A percentile compares a stretch with the other conserved stretches of the same genome.
Conservation (phyloP, 2,113 vertebrate species). For the Tympanuchus pallidicinctus region DNA sequence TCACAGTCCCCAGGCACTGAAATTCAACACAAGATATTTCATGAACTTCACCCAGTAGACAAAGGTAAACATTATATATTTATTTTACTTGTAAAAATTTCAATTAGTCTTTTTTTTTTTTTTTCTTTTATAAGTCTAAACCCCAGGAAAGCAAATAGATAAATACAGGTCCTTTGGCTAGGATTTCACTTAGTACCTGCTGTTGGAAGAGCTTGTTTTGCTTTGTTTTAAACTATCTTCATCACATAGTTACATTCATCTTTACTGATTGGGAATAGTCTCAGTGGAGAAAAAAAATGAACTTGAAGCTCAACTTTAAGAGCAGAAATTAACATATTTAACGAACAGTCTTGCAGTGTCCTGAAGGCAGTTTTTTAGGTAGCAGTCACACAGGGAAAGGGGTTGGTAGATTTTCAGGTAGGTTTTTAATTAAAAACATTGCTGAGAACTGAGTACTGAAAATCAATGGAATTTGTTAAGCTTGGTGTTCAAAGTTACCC, state of each 20-base stretch:
- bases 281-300: neutral
- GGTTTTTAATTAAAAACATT: neutral
- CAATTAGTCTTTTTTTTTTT: neutral
- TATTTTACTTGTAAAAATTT: neutral
- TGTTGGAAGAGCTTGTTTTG: neutral
- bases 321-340: neutral
- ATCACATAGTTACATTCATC: neutral
- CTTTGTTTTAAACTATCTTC: neutral
- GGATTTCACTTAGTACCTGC: neutral
- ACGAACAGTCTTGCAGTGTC: neutral
- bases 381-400: neutral
- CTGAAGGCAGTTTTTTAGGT: neutral
- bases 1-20: constrained; percentile 30
- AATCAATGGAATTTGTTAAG: neutral
- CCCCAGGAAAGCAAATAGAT: neutral
- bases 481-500: neutral
- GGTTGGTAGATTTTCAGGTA: neutral
- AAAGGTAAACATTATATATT: constrained; percentile 29
- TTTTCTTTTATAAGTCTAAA: neutral
- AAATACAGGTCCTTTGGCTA: neutral
- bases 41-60: constrained; percentile 13
- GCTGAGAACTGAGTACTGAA: neutral
- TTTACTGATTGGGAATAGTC: neutral
- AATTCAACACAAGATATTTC: neutral
- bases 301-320: neutral